Percentiles rank a stretch among this genome's conserved stretches.
These are phyloP conservation scores for Clarias batrachus DNA, from an alignment of 2,113 vertebrate genomes.

Conservation along the genomic window DNA sequence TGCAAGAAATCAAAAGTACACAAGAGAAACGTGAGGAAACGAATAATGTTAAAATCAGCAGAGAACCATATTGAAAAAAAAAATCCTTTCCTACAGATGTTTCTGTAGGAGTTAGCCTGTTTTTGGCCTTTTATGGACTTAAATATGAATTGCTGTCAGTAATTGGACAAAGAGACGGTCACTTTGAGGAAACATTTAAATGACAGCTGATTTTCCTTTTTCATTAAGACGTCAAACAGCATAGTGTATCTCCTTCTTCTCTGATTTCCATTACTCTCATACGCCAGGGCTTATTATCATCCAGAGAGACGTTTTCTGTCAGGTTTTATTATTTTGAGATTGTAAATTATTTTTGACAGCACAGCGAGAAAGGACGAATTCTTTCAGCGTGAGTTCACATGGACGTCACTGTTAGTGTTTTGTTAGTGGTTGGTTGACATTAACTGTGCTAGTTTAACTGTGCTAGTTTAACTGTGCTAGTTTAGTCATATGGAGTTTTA, in stretches of 20 bases:
- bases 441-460: not conserved
- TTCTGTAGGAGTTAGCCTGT: not conserved
- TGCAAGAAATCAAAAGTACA: not conserved
- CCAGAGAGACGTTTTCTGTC: not conserved
- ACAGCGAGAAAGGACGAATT: not conserved
- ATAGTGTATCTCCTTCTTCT: slow-evolving; percentile 36
- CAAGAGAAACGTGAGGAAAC: not conserved
- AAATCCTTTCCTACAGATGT: not conserved
- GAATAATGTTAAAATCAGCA: not conserved
- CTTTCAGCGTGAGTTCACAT: too few relatives aligned
- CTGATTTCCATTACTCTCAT: not conserved
- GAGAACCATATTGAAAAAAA: not conserved
- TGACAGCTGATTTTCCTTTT: not conserved
- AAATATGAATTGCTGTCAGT: not conserved
- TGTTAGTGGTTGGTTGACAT: not conserved
- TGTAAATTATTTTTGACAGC: not conserved
- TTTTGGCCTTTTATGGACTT: not conserved
- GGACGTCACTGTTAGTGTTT: not conserved
- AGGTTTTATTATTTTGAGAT: not conserved
- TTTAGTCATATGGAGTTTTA: not conserved
- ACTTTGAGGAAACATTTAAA: not conserved
- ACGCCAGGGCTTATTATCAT: not conserved
- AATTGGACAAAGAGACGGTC: not conserved
- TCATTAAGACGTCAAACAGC: slow-evolving; percentile 65
- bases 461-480: not conserved